Evolutionary conservation across 1,140 invertebrate species (phyloP), one percentile per base, ranked within the genome.

Genomic region (Metopolophium dirhodum): DNA sequence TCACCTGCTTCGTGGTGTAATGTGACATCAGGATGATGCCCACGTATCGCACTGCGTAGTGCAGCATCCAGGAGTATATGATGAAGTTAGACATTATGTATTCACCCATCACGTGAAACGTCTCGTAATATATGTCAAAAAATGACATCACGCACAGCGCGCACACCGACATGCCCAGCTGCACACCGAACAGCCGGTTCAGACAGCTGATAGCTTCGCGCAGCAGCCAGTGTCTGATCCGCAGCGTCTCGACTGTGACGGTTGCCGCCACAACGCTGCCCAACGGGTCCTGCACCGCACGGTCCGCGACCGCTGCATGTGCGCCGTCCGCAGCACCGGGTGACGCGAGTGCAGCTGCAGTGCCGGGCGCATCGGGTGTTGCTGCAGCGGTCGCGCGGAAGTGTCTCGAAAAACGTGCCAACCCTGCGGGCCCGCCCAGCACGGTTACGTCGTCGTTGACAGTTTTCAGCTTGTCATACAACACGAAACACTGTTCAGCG

Each of bases 51-150:
- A 83, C 20, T 22, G 35, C 82, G 22, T 83, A 83, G 20, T 83
- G 82, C 37, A 83, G 22, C 35, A 83, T 37, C 82, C 82, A 83
- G 37, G 7, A 37, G 82, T 83, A 83, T 1, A 83, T 2, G 82
- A 83, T 23, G 82, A 83, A 2, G 7, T n/a, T 22, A 18, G 37
- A 83, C n/a, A 23, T 23, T 35, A 7, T 3, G 82, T 37, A 83
- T 22, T 41, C 20, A n/a, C 49, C 49, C 88, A 88, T 35, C 1
- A 90, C n/a, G 22, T 90, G 47, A 37, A 90, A 90, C 8, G 49
- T 51, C 49, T 57, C 88, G 88, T 90, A 90, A 49, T 90, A 90
- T 6, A 90, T 90, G 49, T 90, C 88, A 35, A 90, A 90, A 11
- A 90, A 90, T 8, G 49, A 20, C 88, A 51, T 90, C n/a, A 90